Evolutionary conservation across 92 coral and sea anemone genomes (phyloP), one percentile per base, ranked within the genome.

Genomic region (Chrysogorgia sp.): DNA sequence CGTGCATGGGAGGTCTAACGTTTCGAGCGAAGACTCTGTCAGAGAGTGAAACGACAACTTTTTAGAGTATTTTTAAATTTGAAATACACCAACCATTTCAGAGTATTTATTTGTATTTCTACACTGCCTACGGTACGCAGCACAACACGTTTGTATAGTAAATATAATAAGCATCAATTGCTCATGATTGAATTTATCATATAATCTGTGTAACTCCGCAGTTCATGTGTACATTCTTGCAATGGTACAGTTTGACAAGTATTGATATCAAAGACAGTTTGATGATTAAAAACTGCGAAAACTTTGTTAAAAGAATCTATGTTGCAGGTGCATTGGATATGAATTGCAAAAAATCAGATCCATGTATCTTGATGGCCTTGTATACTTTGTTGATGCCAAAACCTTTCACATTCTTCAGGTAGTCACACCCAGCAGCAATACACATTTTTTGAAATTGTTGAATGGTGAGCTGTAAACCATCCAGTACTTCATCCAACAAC

Each of bases 351-450:
- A 74, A 57, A 74, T 81, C 77, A 33, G 79, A 24, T 50, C 71
- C 34, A 56, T 63, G 82, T 70, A 71, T 29, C 48, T 81, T 40
- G 74, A 24, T 43, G 25, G 57, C 15, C 74, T 5, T 40, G 68
- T 45, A 82, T 53, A 86, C 83, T n/a, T 74, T 63, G 22, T 69
- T 49, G 19, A 81, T 65, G 40, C 90, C 83, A 34, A 86, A 48
- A 53, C 90, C 90, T 37, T 70, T 70, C 12, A 81, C 77, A 70
- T 86, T 86, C 40, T 49, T 67, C 21, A 86, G 71, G 74, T 82
- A 82, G 52, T 86, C 90, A 25, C 86, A 86, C 23, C 90, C 90
- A 81, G 86, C 83, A 53, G 90, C 82, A 62, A 86, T 76, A 31
- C 90, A 86, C 67, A 76, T 67, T 30, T 81, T 45, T 43, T 58